Evolutionary conservation across 2,113 vertebrate species (phyloP).

Genomic region (Muntiacus reevesi): DNA sequence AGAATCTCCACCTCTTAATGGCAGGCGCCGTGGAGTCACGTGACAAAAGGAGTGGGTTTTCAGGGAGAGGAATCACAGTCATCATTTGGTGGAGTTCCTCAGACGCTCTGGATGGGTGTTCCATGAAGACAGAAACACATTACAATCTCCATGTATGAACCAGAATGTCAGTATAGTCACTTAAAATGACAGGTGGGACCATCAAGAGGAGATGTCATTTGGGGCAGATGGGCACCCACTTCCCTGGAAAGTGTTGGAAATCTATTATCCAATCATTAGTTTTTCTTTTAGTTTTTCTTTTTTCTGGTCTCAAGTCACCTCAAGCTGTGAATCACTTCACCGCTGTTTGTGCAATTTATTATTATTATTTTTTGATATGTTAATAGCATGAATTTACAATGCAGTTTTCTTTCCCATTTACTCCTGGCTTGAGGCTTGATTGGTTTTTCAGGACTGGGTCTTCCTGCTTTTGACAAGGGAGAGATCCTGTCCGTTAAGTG

Average conservation of each 20-base stretch:
- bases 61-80: neutral
- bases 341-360: neutral
- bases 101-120: neutral
- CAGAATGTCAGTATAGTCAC: neutral
- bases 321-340: neutral
- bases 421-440: neutral
- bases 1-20: neutral
- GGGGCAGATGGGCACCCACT: neutral
- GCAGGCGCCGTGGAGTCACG: neutral
- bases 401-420: neutral
- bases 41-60: neutral
- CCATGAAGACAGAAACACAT: neutral
- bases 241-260: neutral
- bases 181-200: neutral
- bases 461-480: conserved; percentile 62
- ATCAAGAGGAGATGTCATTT: neutral
- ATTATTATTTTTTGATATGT: neutral
- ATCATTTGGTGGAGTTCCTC: neutral
- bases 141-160: neutral
- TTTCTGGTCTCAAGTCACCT: neutral
- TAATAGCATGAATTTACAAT: conserved; percentile 2
- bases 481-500: conserved; percentile 35
- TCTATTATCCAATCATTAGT: neutral
- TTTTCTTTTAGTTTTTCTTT: neutral
- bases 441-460: conserved; percentile 46